These are phyloP conservation scores for Drosophila subpulchrella DNA, from an alignment of 1,140 invertebrate species.

Conservation along the genomic window DNA sequence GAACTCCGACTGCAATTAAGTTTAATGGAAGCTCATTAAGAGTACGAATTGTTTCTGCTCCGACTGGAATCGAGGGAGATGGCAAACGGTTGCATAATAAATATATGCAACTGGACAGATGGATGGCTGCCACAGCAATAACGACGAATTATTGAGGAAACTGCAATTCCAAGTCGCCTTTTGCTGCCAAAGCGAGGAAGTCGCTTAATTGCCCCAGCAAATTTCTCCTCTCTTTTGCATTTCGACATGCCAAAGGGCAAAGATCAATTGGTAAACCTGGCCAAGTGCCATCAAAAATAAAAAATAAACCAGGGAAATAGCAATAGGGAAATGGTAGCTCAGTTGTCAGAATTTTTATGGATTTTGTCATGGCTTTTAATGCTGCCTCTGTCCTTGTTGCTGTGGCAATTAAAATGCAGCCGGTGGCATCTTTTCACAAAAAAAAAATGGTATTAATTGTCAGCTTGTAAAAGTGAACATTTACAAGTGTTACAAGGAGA, in stretches of 20 bases:
- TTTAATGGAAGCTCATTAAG: conserved; percentile 83
- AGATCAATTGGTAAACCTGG: conserved; percentile 17
- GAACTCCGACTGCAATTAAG: conserved; percentile 78
- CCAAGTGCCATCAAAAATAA: conserved; percentile 45
- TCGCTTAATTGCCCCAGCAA: conserved; percentile 51
- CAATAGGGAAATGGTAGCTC: conserved; percentile 17
- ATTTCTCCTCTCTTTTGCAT: conserved; percentile 12
- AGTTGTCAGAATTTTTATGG: conserved; percentile 39
- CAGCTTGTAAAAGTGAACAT: conserved; percentile 53
- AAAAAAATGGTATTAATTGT: conserved; percentile 52
- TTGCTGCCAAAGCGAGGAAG: conserved; percentile 51
- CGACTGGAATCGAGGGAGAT: conserved; percentile 18
- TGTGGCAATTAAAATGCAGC: conserved; percentile 70
- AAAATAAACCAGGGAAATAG: conserved; percentile 19
- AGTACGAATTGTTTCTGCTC: conserved; percentile 58
- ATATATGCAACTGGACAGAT: conserved; percentile 13
- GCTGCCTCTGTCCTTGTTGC: conserved; percentile 16
- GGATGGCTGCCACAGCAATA: conserved; percentile 18
- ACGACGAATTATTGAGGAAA: conserved; percentile 55
- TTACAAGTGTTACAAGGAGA: conserved; percentile 1
- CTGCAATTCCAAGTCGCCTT: conserved; percentile 31
- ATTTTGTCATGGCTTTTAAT: conserved; percentile 23
- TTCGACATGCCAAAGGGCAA: conserved; percentile 28
- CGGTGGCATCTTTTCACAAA: conserved; percentile 48
- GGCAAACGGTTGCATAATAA: conserved; percentile 68